Percentiles rank a stretch among this genome's conserved stretches.
phyloP scores from a whole-genome alignment of 2,888 invertebrate species.

The Apeira syringaria region DNA sequence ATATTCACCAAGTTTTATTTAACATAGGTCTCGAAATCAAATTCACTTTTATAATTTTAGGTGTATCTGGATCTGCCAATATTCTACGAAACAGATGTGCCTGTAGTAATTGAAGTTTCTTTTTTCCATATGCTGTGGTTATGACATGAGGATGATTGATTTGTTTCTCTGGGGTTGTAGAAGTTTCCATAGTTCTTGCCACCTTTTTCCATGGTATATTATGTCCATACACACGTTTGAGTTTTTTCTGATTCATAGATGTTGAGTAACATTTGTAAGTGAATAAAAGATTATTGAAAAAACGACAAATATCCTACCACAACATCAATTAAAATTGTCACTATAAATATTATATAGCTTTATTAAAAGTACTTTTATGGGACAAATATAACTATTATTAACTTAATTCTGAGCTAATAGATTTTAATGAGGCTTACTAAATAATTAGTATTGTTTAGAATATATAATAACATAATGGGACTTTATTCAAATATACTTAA shows the following conservation, averaged over 20 bases:
- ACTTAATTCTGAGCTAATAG: too few species aligned
- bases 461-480: too few species aligned
- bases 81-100: slow-evolving; percentile 52
- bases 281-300: too few species aligned
- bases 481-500: too few species aligned
- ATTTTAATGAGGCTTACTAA: too few species aligned
- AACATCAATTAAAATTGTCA: too few species aligned
- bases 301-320: too few species aligned
- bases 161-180: slow-evolving; percentile 28
- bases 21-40: slow-evolving; percentile 5
- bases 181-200: neutral
- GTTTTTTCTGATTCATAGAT: neutral
- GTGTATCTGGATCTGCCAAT: slow-evolving; percentile 32
- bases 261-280: too few species aligned
- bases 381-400: too few species aligned
- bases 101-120: slow-evolving; percentile 45
- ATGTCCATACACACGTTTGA: slow-evolving; percentile 48
- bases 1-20: slow-evolving; percentile 1
- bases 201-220: slow-evolving; percentile 44
- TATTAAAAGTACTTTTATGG: too few species aligned
- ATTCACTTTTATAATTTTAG: slow-evolving; percentile 38
- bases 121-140: slow-evolving; percentile 36
- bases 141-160: slow-evolving; percentile 28
- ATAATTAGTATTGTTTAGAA: too few species aligned
- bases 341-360: too few species aligned